phyloP scores from a whole-genome alignment of 1,140 invertebrate genomes.

The Euura lappo region DNA sequence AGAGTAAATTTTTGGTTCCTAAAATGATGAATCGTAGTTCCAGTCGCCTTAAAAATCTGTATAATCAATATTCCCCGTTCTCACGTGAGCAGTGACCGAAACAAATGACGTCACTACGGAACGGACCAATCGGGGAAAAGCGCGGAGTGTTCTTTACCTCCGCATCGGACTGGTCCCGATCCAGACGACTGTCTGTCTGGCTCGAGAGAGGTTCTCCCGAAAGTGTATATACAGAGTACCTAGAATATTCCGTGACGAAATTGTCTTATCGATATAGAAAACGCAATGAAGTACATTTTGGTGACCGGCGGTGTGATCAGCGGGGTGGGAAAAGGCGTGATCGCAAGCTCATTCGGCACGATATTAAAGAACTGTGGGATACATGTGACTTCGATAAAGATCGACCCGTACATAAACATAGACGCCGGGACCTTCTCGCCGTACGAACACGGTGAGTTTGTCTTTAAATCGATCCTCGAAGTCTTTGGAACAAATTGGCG shows the following conservation, averaged over 20 bases:
- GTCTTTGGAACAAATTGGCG: too few species aligned
- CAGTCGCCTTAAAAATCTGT: too few species aligned
- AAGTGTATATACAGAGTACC: not conserved
- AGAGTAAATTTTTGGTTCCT: too few species aligned
- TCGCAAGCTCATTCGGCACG: slow-evolving; percentile 94
- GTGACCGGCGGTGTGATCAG: slow-evolving; percentile 98
- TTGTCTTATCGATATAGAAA: not conserved
- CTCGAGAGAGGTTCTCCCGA: not conserved
- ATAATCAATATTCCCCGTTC: too few species aligned
- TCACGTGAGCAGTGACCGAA: too few species aligned
- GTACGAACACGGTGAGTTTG: slow-evolving; percentile 91
- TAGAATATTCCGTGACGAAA: too few species aligned
- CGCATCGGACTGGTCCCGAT: not conserved
- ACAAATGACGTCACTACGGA: not conserved
- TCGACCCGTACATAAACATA: slow-evolving; percentile 99
- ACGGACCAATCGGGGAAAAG: not conserved
- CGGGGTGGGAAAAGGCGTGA: slow-evolving; percentile 97
- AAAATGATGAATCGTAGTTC: too few species aligned
- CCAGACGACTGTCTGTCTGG: not conserved
- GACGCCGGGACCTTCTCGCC: slow-evolving; percentile 99
- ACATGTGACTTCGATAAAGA: slow-evolving; percentile 96
- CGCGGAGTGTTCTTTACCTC: not conserved
- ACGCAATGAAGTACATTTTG: slow-evolving; percentile 91
- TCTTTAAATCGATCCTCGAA: not conserved
- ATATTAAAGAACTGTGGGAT: slow-evolving; percentile 92